phyloP scores from a whole-genome alignment of 2,113 vertebrate genomes.

The Psophia crepitans region DNA sequence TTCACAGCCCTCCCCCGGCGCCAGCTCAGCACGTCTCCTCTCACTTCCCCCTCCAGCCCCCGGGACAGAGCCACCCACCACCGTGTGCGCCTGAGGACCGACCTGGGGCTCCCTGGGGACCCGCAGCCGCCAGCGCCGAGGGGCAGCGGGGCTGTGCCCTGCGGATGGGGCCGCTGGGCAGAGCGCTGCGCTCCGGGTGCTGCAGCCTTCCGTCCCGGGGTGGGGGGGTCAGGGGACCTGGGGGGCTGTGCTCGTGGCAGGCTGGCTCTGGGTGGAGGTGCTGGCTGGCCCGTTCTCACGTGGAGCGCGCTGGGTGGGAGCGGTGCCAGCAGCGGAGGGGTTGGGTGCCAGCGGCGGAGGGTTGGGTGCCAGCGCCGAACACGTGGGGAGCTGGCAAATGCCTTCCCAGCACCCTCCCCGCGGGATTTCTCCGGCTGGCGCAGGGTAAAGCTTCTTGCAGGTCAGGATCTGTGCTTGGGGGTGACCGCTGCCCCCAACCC shows the following conservation, averaged over 20 bases:
- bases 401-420: neutral
- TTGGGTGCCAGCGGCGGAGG: neutral
- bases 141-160: neutral
- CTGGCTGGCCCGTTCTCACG: accelerated
- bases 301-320: accelerated
- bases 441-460: accelerated
- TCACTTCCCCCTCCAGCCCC: neutral
- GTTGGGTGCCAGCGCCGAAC: neutral
- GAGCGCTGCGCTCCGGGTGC: accelerated
- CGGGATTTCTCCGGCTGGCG: neutral
- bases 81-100: accelerated
- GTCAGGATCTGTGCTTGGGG: neutral
- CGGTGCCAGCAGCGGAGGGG: neutral
- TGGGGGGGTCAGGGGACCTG: neutral
- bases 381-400: neutral
- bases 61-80: neutral
- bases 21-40: accelerated
- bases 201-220: accelerated
- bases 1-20: accelerated
- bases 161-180: neutral
- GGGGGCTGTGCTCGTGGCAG: neutral
- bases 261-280: neutral
- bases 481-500: neutral
- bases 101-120: neutral
- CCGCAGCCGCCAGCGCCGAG: accelerated